Base-by-base conservation (phyloP, 2,113 vertebrate species). In the Fregata magnificens region DNA sequence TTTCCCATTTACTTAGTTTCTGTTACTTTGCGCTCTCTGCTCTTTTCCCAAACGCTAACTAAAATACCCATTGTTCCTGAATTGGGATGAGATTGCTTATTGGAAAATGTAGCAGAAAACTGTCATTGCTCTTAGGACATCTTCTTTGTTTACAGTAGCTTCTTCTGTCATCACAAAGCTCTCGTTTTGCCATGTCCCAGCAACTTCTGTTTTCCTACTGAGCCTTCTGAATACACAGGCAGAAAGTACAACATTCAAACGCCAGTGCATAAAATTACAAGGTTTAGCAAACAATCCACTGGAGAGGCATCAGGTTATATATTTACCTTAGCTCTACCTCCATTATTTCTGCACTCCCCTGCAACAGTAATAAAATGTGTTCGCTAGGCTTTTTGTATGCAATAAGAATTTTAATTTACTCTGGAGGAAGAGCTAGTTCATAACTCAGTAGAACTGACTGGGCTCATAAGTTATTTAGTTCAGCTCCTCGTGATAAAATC, bases 351-450 rank as follows among this genome's bases (percentile, higher is more conserved):
- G 80, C 86, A 52, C 29, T 93, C 95, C 72, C 67, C 90, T 94
- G 82, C 70, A 92, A 83, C 19, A 89, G 86, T 84, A 92, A 97
- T 97, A 92, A 96, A 96, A 93, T 91, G 79, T 85, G 81, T 93
- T 97, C 86, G 44, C 72, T 88, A 70, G 82, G 86, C 49, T 86
- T 96, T 95, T 73, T 88, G 93, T 84, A 95, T 96, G 94, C 86
- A 96, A 22, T 71, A 49, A 72, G 94, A 96, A 96, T 97, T 97
- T 90, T 97, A 97, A 97, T 97, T 97, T 97, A 96, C 86, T 94
- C 83, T 44, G 76, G 55, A 93, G 77, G 69, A 97, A 77, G 49
- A 95, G 77, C 58, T 73, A 86, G 81, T 96, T 96, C 91, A 95
- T 96, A 97, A 97, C 93, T 97, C 94, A 97, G 5, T 81, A 96